Conservation (phyloP, 2,888 invertebrate species). For the Parnassius glacialis region DNA sequence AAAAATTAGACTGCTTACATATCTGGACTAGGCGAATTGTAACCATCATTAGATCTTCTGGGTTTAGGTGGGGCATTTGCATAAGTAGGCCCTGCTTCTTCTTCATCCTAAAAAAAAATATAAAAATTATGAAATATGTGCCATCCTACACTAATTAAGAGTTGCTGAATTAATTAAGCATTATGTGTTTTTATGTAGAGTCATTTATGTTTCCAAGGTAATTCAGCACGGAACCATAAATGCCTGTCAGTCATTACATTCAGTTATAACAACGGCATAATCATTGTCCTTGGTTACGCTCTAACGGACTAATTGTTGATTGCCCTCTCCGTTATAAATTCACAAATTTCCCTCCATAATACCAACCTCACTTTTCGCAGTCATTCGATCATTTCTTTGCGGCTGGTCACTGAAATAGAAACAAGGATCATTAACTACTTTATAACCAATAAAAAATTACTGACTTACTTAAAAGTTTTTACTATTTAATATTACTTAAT, state of each 20-base stretch:
- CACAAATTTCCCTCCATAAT: constrained; percentile 50
- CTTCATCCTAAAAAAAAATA: constrained; percentile 52
- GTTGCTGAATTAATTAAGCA: too few species aligned
- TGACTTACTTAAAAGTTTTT: too few species aligned
- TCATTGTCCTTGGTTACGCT: constrained; percentile 74
- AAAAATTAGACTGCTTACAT: constrained; percentile 58
- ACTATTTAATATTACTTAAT: too few species aligned
- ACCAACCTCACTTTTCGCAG: constrained; percentile 72
- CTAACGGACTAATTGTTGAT: constrained; percentile 62
- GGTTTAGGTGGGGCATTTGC: constrained; percentile 96
- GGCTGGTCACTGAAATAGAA: constrained; percentile 62
- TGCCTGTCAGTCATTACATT: constrained; percentile 39
- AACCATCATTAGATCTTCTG: constrained; percentile 87
- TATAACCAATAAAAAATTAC: constrained; percentile 9
- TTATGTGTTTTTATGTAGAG: too few species aligned
- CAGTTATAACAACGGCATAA: constrained; percentile 63
- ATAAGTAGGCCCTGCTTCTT: constrained; percentile 84
- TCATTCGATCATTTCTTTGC: constrained; percentile 61
- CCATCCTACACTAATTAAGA: too few species aligned
- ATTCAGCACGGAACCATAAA: neutral
- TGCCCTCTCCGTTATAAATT: constrained; percentile 60
- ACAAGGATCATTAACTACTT: constrained; percentile 9
- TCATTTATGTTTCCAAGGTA: too few species aligned
- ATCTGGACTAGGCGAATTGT: constrained; percentile 88
- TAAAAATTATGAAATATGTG: too few species aligned